Evolutionary conservation across 2,888 invertebrate genomes (phyloP), one percentile per base, ranked within the genome.

Genomic region (Noctuana brunneofusca): DNA sequence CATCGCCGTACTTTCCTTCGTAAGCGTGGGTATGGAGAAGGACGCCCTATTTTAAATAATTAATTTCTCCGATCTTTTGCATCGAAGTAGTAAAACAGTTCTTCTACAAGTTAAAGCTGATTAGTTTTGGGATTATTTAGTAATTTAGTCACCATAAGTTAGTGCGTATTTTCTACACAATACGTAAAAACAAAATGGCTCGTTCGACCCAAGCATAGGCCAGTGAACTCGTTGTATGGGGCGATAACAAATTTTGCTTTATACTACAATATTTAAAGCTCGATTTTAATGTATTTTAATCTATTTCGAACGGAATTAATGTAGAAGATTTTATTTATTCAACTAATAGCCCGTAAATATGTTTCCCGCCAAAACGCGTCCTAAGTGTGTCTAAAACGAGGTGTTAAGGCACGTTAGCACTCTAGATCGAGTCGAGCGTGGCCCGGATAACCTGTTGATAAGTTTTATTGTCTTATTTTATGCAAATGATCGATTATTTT

Each of bases 101-200:
- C 89, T 92, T 92, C 87, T 81, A 90, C 79, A 81, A 90, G 73
- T 86, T 85, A 74, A 81, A 90, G 89, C 69, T 79, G 67, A 81
- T 82, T 87, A 81, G 78, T 79, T 78, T 69, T 75, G 73, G 80
- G 85, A 85, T 89, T 86, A 86, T 84, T 83, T 87, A 73, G 85
- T 83, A 87, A 87, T 85, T 75, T 78, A 79, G 90, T 84, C 87
- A 84, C 81, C 76, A 81, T 74, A 73, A 81, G 84, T 81, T 85
- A 90, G 79, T 90, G 90, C 91, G 89, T 91, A 91, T 89, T 90
- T 89, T 90, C 85, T 77, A 83, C 87, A 84, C 84, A 89, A 89
- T 83, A 82, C 80, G 89, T 87, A 86, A 92, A 92, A 92, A 92
- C 92, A 92, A 92, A 92, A 92, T 92, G 92, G 92, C 92, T 92